phyloP scores from a whole-genome alignment of 2,797 vertebrate genomes.

The Botia almorhae region DNA sequence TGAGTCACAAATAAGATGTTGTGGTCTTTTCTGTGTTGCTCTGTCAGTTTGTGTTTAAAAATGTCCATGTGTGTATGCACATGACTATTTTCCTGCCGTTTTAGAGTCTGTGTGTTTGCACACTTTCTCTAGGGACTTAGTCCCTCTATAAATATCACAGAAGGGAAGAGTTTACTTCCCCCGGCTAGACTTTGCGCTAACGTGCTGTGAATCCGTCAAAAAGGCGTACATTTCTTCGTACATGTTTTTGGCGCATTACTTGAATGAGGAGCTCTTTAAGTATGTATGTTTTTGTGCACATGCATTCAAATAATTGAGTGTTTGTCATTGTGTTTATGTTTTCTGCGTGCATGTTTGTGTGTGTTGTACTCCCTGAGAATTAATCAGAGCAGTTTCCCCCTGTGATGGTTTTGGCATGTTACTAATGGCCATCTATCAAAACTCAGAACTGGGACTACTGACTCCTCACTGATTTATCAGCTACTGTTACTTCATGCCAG shows the following conservation, averaged over 20 bases:
- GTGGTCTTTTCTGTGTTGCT: not conserved
- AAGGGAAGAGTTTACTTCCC: conserved; percentile 43
- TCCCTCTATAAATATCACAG: conserved; percentile 53
- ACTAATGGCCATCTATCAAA: conserved; percentile 43
- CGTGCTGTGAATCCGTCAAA: not conserved
- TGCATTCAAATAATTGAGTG: not conserved
- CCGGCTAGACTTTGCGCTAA: conserved; percentile 17
- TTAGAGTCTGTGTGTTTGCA: conserved; percentile 36
- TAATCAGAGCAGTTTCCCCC: conserved; percentile 41
- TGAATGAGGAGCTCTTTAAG: not conserved
- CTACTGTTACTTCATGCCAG: not conserved
- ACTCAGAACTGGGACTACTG: conserved; percentile 16
- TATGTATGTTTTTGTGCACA: not conserved
- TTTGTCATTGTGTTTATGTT: not conserved
- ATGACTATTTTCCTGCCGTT: conserved; percentile 25
- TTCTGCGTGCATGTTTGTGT: conserved; percentile 1
- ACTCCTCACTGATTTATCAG: conserved; percentile 33
- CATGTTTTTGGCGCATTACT: not conserved
- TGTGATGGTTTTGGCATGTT: conserved; percentile 35
- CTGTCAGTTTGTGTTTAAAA: not conserved
- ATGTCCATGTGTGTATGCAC: conserved; percentile 21
- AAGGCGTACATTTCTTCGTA: not conserved
- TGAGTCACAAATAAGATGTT: conserved; percentile 22
- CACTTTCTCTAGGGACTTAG: conserved; percentile 42
- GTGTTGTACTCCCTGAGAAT: conserved; percentile 25